phyloP scores from a whole-genome alignment of 2,888 invertebrate species.

The Clitarchus hookeri region DNA sequence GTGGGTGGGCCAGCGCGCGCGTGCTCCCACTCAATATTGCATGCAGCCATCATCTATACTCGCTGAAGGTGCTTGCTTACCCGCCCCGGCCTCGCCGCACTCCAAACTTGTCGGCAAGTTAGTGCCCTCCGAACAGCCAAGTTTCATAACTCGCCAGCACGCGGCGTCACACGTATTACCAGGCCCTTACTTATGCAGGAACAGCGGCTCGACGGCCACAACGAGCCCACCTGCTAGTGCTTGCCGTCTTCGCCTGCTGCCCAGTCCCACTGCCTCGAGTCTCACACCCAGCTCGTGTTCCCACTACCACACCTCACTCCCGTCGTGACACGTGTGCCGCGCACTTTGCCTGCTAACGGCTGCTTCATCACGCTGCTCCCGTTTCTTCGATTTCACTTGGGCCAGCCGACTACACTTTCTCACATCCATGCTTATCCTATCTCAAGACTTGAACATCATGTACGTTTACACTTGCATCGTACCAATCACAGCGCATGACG shows the following conservation, averaged over 20 bases:
- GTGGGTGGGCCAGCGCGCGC: neutral
- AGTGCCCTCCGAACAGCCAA: slow-evolving; percentile 12
- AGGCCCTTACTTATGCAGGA: neutral
- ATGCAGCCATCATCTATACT: slow-evolving; percentile 17
- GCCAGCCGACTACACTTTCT: too few species aligned
- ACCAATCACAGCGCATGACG: too few species aligned
- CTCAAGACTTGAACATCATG: too few species aligned
- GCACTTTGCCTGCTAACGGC: too few species aligned
- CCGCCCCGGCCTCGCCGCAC: neutral
- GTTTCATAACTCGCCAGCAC: slow-evolving; percentile 11
- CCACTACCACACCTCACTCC: too few species aligned
- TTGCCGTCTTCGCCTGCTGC: neutral
- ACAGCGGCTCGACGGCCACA: neutral
- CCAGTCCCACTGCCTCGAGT: too few species aligned
- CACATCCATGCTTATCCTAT: too few species aligned
- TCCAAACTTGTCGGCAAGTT: slow-evolving; percentile 21
- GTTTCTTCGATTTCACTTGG: too few species aligned
- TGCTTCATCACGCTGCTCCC: too few species aligned
- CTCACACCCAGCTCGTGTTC: too few species aligned
- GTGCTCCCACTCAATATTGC: slow-evolving; percentile 17
- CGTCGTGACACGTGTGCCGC: too few species aligned
- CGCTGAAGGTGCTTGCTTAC: neutral
- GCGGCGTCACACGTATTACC: neutral
- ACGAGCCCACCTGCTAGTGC: neutral
- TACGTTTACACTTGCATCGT: too few species aligned